Base-by-base conservation (phyloP, 2,113 vertebrate species). In the Rafetus swinhoei region DNA sequence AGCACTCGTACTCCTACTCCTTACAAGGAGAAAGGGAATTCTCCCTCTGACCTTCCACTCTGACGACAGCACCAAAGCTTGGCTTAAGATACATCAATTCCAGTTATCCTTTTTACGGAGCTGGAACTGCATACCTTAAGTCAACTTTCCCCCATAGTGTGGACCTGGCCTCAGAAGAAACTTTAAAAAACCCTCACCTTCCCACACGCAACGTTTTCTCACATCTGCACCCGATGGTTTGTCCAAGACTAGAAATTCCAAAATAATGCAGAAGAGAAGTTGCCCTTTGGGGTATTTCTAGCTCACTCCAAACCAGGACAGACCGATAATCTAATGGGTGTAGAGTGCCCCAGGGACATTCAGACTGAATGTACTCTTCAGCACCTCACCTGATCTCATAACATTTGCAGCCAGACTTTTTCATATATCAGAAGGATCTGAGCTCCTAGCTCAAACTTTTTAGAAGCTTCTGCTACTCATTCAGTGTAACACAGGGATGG, bases 341-440 rank as follows among this genome's bases (percentile, higher is more conserved):
- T 53, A 50, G 72, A 88, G 88, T 1, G 2, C 32, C 32, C 84
- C 24, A 1, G 15, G 54, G 77, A 0, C 15, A 52, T 89, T 59
- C 81, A 18, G 9, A 92, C 39, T 72, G 22, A 54, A 57, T 60
- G 29, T 62, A 19, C 80, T 4, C 39, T 86, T 50, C 85, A 18
- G 72, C 27, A 0, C 77, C 7, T 50, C 54, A 7, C 11, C 29
- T 6, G 85, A 11, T 0, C 45, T 32, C 2, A 0, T 1, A 29
- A 0, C 0, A 65, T 60, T 81, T 39, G 22, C 21, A 81, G 0
- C 4, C 69, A 27, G 14, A 14, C 6, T 86, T 87, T 22, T 55
- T 9, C 52, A 57, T 24, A 0, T 59, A 79, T 53, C 32, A 29
- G 60, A 32, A 0, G 60, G 0, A n/a, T 69, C 39, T 50, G 65